Base-by-base conservation (phyloP, 2,113 vertebrate species). In the Cryptotis parvus region DNA sequence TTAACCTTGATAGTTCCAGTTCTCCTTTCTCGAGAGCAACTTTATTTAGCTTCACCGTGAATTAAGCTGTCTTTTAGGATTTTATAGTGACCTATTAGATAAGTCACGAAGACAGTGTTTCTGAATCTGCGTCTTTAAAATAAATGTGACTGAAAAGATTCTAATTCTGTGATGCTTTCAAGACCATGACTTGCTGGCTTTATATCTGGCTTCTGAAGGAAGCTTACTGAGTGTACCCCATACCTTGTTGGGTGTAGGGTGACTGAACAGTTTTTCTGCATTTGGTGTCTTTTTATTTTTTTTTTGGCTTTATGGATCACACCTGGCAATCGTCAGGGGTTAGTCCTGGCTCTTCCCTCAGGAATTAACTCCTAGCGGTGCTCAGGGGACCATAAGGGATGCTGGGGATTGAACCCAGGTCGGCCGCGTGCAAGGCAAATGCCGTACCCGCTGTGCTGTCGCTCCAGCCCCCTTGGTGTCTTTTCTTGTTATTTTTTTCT, bases 41-140 rank as follows among this genome's bases (percentile, higher is more conserved):
- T 77, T 91, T 85, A 75, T 94, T 92, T 96, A 80, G 88, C 86
- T 39, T 86, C 24, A 31, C 79, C 41, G 26, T 63, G 73, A 90
- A 31, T 84, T 90, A 91, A 94, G 76, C 66, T 65, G 61, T 61
- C 65, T 68, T 84, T 33, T 20, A 87, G 92, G n/a, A 91, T 90
- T 84, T 92, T 88, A 41, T 35, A 84, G 81, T 78, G 69, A 74
- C 82, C 49, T 85, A 85, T 70, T 88, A 68, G n/a, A 69, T 72
- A 87, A 90, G 26, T 81, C 58, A 58, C 31, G 33, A 79, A 82
- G 49, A 75, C 8, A 75, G 31, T 31, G n/a, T 84, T 94, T 87
- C 65, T 72, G 52, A 90, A 72, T 45, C 74, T 66, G 72, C 90
- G 35, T 80, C 69, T 89, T 92, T 63, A 0, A 58, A 58, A 37